These are phyloP conservation scores for Formicarius rufipectus DNA, from an alignment of 2,113 vertebrate species.

Conservation along the genomic window DNA sequence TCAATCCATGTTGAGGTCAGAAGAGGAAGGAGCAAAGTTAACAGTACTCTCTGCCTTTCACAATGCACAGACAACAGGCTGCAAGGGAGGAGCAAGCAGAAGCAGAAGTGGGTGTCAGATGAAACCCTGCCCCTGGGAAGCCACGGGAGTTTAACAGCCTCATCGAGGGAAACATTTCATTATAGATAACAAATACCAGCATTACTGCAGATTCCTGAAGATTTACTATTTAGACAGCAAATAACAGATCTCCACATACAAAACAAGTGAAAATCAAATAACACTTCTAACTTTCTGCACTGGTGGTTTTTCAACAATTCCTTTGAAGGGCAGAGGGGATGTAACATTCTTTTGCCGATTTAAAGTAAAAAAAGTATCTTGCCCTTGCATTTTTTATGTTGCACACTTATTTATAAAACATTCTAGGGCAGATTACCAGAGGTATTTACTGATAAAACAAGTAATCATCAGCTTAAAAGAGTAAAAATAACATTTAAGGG, in stretches of 20 bases:
- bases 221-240: neutral
- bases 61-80: neutral
- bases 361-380: neutral
- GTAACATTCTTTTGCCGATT: slow-evolving; percentile 36
- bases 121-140: neutral
- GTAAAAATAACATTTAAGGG: slow-evolving; percentile 70
- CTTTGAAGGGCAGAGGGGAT: neutral
- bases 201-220: neutral
- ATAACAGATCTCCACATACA: neutral
- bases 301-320: neutral
- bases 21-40: slow-evolving; percentile 9
- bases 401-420: neutral
- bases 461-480: neutral
- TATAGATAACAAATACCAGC: neutral
- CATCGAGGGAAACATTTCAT: neutral
- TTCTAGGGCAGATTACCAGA: slow-evolving; percentile 5
- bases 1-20: slow-evolving; percentile 35
- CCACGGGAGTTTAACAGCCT: neutral
- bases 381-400: neutral
- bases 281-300: neutral
- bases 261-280: neutral
- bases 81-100: neutral
- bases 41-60: slow-evolving; percentile 43
- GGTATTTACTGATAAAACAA: slow-evolving; percentile 28
- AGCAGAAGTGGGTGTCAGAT: neutral